Evolutionary conservation across 2,113 vertebrate species (phyloP).

Genomic region (Sturnira hondurensis): DNA sequence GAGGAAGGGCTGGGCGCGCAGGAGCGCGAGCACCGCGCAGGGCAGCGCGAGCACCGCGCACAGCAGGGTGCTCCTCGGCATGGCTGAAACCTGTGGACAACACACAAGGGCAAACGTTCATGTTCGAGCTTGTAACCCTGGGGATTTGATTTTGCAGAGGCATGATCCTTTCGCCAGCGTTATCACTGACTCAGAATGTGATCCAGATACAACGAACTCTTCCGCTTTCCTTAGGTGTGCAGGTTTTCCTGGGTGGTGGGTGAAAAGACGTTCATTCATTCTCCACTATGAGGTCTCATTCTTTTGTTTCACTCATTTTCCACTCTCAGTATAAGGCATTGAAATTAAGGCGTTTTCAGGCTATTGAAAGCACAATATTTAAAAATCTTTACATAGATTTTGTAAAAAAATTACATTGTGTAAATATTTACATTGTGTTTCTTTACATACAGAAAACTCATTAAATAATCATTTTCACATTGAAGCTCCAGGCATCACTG

Average conservation of each 20-base stretch:
- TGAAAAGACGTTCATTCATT: background rate
- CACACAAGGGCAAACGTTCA: background rate
- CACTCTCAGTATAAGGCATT: background rate
- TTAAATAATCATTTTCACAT: background rate
- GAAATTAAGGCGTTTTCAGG: background rate
- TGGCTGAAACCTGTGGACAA: conserved; percentile 48
- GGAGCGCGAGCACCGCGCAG: background rate
- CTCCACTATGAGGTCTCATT: background rate
- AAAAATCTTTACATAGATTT: background rate
- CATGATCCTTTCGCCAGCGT: background rate
- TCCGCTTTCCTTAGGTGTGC: background rate
- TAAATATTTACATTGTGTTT: background rate
- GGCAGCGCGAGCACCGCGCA: conserved; percentile 35
- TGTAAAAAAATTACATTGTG: no score
- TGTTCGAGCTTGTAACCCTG: background rate
- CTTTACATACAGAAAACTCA: background rate
- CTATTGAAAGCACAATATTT: background rate
- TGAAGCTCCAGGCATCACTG: background rate
- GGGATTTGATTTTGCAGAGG: background rate
- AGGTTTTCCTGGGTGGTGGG: background rate
- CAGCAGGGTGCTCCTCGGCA: conserved; percentile 60
- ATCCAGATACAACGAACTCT: background rate
- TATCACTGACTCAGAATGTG: background rate
- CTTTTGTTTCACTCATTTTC: background rate
- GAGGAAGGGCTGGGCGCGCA: conserved; percentile 47